Base-by-base conservation (phyloP, 2,797 vertebrate genomes). In the Falco cherrug region DNA sequence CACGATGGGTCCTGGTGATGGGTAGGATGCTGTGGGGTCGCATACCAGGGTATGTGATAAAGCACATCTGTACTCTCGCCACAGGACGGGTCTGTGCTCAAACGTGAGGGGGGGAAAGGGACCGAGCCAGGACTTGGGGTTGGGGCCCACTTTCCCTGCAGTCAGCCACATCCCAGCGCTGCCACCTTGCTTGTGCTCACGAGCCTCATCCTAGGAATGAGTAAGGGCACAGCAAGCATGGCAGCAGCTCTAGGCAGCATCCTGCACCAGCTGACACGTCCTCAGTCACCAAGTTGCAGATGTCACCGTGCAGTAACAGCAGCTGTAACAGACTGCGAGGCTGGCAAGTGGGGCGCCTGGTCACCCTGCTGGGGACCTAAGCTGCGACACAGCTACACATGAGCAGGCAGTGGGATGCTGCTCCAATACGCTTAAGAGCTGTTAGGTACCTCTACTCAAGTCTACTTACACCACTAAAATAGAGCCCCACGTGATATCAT, bases 321-420 rank as follows among this genome's bases (percentile, higher is more conserved):
- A 69, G 74, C 57, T 68, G 16, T 17, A 60, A 60, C 11, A 57
- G 9, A 57, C 43, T 4, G 25, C 0, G 0, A 90, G 50, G 50
- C 45, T 4, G 6, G 59, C 9, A 8, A 67, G 26, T 1, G 5
- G 16, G 21, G 26, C 35, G 19, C 64, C 69, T 26, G 4, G 1
- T 25, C n/a, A 35, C 22, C 16, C 13, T 3, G 0, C 31, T 3
- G 2, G 8, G 5, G 8, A 22, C n/a, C 56, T 16, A 29, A 92
- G 35, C 59, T 20, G 3, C 3, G 1, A 13, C 19, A 57, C 26
- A 76, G 11, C n/a, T 24, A 43, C 0, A 0, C 8, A 7, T 0
- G 0, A 82, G 70, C 31, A 35, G 9, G 19, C 22, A 57, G 61
- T 0, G 0, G 37, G 45, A 57, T 12, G n/a, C 51, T 70, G 69